Evolutionary conservation across 1,140 invertebrate species (phyloP), one percentile per base, ranked within the genome.

Genomic region (Bilobella aurantiaca): DNA sequence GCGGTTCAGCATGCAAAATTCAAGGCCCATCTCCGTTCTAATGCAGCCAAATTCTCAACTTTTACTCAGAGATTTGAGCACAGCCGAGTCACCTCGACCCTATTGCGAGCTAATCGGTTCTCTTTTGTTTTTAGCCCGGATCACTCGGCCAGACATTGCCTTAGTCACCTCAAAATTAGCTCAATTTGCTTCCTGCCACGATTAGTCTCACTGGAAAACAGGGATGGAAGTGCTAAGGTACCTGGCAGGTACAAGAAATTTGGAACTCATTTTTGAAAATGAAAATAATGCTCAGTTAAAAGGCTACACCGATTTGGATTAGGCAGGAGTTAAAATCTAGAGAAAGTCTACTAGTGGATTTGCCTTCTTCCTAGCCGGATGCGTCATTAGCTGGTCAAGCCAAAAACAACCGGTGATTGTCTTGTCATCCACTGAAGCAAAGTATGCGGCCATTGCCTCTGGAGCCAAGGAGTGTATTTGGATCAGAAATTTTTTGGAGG

Each of bases 301-400:
- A 5, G 75, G 73, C 27, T 78, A 73, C 73, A 69, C 73, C 23
- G 78, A 79, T 69, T 73, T 79, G 0, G 77, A 77, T 65, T 76
- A 68, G 67, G 76, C 73, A 1, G 72, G 66, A n/a, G 73, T 73
- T 68, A 8, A 27, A 1, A 31, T 60, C 1, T 67, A 65, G 14
- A 56, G 76, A 47, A 73, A 73, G 66, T 74, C 72, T 23, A 75
- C 69, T 8, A 74, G 72, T 23, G 76, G 77, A 16, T 78, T 73
- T 66, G 66, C 75, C 1, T 42, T 70, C 42, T 65, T 69, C 25
- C 34, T 62, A 1, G 56, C 28, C 34, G 72, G 67, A 58, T 69
- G 61, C 62, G 67, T 74, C 8, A 63, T 78, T 3, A 60, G 67
- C 42, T 77, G 77, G 75, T 68, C 23, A 3, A 71, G 57, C 14